Evolutionary conservation across 2,113 vertebrate species (phyloP).

Genomic region (Campylomormyrus tamandua): DNA sequence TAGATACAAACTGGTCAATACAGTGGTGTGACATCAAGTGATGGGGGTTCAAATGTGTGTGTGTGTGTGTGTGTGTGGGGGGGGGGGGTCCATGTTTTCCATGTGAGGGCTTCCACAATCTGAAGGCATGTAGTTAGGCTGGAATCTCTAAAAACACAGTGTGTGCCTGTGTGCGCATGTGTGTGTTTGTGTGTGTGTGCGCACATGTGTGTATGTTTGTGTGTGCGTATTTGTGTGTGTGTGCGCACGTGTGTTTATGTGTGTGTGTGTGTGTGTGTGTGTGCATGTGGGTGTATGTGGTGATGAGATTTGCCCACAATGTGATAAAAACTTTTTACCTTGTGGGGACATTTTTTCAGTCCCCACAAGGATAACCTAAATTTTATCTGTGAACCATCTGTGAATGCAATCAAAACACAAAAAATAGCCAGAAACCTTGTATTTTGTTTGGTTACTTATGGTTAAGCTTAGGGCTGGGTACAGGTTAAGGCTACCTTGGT

Average conservation of each 20-base stretch:
- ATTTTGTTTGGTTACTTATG: not conserved
- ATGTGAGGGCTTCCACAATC: not conserved
- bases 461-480: not conserved
- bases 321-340: not conserved
- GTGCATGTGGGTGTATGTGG: too few relatives aligned
- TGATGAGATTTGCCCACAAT: not conserved
- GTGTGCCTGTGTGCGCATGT: too few relatives aligned
- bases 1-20: not conserved
- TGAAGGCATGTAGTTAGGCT: not conserved
- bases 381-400: not conserved
- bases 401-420: not conserved
- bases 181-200: too few relatives aligned
- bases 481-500: not conserved
- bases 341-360: not conserved
- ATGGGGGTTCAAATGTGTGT: not conserved
- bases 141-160: not conserved
- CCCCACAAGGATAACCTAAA: not conserved
- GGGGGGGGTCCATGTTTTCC: not conserved
- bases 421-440: not conserved
- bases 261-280: too few relatives aligned
- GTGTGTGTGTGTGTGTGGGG: not conserved
- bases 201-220: too few relatives aligned
- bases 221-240: too few relatives aligned
- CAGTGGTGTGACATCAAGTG: not conserved
- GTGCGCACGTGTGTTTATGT: too few relatives aligned